These are phyloP conservation scores for Plectropomus leopardus DNA, from an alignment of 2,113 vertebrate species.

Conservation along the genomic window DNA sequence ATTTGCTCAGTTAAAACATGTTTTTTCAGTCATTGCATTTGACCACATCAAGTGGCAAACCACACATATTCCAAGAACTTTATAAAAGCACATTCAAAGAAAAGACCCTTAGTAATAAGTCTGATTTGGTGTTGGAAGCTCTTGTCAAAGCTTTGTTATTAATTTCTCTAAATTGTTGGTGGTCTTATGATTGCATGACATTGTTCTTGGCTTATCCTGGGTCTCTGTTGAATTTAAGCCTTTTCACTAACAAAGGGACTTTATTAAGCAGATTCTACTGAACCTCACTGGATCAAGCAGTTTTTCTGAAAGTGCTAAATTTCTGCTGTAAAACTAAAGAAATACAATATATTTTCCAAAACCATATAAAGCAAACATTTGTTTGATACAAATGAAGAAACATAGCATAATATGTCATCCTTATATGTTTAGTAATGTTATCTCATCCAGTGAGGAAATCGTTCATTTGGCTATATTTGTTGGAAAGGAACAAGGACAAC, in stretches of 20 bases:
- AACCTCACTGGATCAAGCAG: conserved; percentile 42
- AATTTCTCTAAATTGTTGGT: not conserved
- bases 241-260: conserved; percentile 11
- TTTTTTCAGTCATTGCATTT: too few species aligned
- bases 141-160: not conserved
- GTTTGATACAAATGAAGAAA: not conserved
- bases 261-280: conserved; percentile 23
- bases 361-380: not conserved
- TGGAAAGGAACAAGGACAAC: not conserved
- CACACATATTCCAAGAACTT: not conserved
- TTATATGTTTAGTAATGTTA: not conserved
- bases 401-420: not conserved
- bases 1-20: not conserved
- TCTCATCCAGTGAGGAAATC: conserved; percentile 32
- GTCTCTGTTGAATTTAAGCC: conserved; percentile 2
- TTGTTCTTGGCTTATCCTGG: not conserved
- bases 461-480: not conserved
- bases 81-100: not conserved
- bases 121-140: not conserved
- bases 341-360: not conserved
- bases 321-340: not conserved
- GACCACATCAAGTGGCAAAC: not conserved
- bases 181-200: conserved; percentile 20
- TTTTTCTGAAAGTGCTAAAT: not conserved
- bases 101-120: not conserved